Evolutionary conservation across 2,113 vertebrate species (phyloP).

Genomic region (Melanerpes formicivorus): DNA sequence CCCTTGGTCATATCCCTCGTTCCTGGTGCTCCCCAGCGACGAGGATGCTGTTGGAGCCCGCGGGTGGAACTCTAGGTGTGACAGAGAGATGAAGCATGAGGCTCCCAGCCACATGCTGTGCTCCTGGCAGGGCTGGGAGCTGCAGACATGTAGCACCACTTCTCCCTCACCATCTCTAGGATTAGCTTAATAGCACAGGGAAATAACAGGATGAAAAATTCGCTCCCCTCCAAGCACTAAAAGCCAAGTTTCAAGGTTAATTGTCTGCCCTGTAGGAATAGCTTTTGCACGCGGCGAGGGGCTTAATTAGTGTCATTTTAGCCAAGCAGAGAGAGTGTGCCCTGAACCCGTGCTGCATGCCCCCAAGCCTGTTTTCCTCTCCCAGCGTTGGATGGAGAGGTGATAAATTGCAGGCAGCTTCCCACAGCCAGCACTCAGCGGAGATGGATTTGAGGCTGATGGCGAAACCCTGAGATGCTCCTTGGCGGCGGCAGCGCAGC

Average conservation of each 20-base stretch:
- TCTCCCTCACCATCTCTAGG: constrained; percentile 16
- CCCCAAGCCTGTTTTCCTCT: constrained; percentile 34
- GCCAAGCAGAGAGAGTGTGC: constrained; percentile 39
- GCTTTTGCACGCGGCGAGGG: constrained; percentile 34
- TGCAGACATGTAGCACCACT: neutral
- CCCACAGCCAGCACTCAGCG: neutral
- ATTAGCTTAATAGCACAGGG: constrained; percentile 42
- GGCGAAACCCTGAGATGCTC: neutral
- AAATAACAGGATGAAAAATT: constrained; percentile 62
- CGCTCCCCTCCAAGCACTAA: constrained; percentile 51
- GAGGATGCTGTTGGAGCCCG: neutral
- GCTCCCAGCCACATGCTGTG: constrained; percentile 12
- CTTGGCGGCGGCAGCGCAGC: neutral
- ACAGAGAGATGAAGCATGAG: neutral
- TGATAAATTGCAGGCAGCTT: constrained; percentile 26
- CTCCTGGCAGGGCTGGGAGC: constrained; percentile 37
- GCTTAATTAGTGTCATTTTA: constrained; percentile 66
- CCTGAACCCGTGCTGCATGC: neutral
- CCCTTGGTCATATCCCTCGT: neutral
- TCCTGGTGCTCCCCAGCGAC: rapidly evolving
- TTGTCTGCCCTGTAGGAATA: constrained; percentile 55
- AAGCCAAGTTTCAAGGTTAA: constrained; percentile 68
- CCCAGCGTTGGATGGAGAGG: neutral
- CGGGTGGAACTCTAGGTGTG: neutral
- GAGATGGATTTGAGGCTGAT: neutral